These are phyloP conservation scores for Sus scrofa DNA, from an alignment of 2,113 vertebrate species.

Conservation along the genomic window T2T-Sscrofa CM000823.6:1720001-1720500, in stretches of 20 bases:
- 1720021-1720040: not conserved
- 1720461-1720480: not conserved
- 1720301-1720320: too few species aligned
- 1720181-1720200: not conserved
- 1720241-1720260: conserved; percentile 1
- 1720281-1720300: not conserved
- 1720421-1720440: not conserved
- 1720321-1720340: not conserved
- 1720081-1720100: not conserved
- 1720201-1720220: not conserved
- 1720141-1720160: not conserved
- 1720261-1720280: not conserved
- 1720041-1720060: not conserved
- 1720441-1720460: too few species aligned
- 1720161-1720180: not conserved
- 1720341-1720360: conserved; percentile 57
- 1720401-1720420: not conserved
- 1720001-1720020: not conserved
- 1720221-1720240: not conserved
- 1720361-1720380: not conserved
- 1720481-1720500: accelerated
- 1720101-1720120: not conserved
- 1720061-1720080: not conserved
- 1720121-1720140: not conserved
- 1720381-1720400: not conserved